phyloP scores from a whole-genome alignment of 1,140 invertebrate genomes.

The Schmidtea mediterranea region DNA sequence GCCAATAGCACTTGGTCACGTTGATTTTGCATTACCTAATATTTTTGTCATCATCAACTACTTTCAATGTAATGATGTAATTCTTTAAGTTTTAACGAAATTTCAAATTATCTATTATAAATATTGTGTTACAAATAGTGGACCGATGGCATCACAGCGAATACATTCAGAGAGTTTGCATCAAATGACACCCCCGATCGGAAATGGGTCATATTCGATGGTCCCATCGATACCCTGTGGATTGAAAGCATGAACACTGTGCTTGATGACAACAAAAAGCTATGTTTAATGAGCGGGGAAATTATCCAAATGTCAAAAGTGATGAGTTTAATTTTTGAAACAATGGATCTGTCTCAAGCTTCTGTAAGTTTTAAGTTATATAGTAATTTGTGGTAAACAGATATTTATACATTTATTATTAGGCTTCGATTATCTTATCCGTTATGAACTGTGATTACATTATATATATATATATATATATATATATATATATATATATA shows the following conservation, averaged over 20 bases:
- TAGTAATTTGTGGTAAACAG: background rate
- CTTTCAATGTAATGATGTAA: too few relatives aligned
- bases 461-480: too few relatives aligned
- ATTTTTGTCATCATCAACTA: too few relatives aligned
- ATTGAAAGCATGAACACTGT: slow-evolving; percentile 31
- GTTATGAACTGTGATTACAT: too few relatives aligned
- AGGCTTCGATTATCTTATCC: background rate
- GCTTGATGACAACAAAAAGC: slow-evolving; percentile 29
- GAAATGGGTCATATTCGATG: slow-evolving; percentile 29
- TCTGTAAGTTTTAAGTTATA: slow-evolving; percentile 18
- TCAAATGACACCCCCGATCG: slow-evolving; percentile 21
- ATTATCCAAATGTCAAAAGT: slow-evolving; percentile 28
- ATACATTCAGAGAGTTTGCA: slow-evolving; percentile 26
- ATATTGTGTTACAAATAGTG: too few relatives aligned
- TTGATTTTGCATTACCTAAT: too few relatives aligned
- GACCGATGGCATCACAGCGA: slow-evolving; percentile 33
- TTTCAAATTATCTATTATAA: too few relatives aligned
- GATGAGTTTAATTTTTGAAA: slow-evolving; percentile 29
- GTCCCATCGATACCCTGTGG: slow-evolving; percentile 28
- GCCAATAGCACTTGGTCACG: too few relatives aligned
- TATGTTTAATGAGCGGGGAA: slow-evolving; percentile 29
- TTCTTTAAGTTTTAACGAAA: too few relatives aligned
- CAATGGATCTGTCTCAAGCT: slow-evolving; percentile 32
- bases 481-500: too few relatives aligned
- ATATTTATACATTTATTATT: background rate